A percentile compares a stretch with the other conserved stretches of the same genome.
Evolutionary conservation across 2,888 invertebrate genomes (phyloP).

Genomic region (Hypselothyrea guttata): DNA sequence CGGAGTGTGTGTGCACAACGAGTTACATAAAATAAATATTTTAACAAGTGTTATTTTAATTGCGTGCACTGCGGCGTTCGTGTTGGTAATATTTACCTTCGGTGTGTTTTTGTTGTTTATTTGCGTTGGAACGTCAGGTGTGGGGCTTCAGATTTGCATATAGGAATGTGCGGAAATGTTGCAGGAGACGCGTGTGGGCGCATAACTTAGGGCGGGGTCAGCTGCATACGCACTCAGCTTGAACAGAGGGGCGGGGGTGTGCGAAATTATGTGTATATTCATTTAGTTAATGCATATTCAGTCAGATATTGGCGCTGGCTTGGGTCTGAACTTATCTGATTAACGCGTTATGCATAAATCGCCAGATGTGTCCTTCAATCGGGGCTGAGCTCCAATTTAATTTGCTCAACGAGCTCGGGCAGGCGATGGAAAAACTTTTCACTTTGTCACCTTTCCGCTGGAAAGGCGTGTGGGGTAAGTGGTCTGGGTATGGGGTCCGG

Average conservation of each 20-base stretch:
- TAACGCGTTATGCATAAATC: slow-evolving; percentile 53
- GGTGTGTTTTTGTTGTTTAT: slow-evolving; percentile 25
- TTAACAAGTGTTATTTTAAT: slow-evolving; percentile 74
- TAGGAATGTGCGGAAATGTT: slow-evolving; percentile 20
- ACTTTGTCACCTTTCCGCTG: slow-evolving; percentile 70
- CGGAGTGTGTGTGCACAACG: slow-evolving; percentile 8
- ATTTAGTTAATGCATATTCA: slow-evolving; percentile 37
- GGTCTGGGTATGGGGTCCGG: neutral
- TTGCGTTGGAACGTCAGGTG: slow-evolving; percentile 20
- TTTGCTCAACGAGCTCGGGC: slow-evolving; percentile 48
- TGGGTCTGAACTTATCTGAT: slow-evolving; percentile 60
- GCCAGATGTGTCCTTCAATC: slow-evolving; percentile 32
- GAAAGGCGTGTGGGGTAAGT: slow-evolving; percentile 22
- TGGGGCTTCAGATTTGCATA: slow-evolving; percentile 22
- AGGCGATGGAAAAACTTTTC: slow-evolving; percentile 56
- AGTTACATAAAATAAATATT: slow-evolving; percentile 67
- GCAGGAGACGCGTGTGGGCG: slow-evolving; percentile 50
- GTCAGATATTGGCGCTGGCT: slow-evolving; percentile 33
- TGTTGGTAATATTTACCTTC: slow-evolving; percentile 48
- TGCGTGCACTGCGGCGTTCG: slow-evolving; percentile 59
- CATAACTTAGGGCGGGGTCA: slow-evolving; percentile 51
- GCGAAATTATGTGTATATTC: neutral
- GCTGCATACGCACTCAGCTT: neutral
- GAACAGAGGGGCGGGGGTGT: neutral
- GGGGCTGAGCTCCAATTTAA: slow-evolving; percentile 52